Percentiles rank a stretch among this genome's conserved stretches.
phyloP scores from a whole-genome alignment of 1,140 invertebrate species.

The Magallana angulata region DNA sequence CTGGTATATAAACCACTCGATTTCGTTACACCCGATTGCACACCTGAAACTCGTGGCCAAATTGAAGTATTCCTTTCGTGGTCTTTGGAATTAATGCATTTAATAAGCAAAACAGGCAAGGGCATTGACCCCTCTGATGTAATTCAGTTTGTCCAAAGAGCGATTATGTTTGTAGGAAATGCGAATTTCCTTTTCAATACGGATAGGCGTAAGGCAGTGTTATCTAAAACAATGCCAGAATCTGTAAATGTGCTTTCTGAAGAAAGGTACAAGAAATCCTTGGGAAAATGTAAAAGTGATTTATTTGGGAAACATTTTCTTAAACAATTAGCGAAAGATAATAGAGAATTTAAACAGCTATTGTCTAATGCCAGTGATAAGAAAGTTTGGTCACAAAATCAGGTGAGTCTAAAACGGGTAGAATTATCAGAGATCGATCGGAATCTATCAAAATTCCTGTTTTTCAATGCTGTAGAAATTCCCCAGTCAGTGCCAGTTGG shows the following conservation, averaged over 20 bases:
- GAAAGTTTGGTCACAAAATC: constrained; percentile 16
- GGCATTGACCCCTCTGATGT: no score
- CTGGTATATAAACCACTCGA: no score
- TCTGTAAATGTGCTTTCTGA: constrained; percentile 25
- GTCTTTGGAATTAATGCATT: no score
- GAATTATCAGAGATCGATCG: not conserved
- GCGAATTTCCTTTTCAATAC: no score
- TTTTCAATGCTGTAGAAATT: not conserved
- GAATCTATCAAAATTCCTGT: constrained; percentile 14
- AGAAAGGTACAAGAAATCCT: constrained; percentile 8
- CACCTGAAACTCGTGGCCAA: no score
- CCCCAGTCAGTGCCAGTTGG: constrained; percentile 18
- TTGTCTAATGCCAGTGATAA: not conserved
- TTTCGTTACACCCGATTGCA: no score
- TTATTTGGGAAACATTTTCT: no score
- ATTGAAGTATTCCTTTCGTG: no score
- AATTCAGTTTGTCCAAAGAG: no score
- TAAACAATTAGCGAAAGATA: constrained; percentile 35
- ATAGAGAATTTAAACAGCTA: constrained; percentile 40
- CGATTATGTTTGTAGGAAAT: no score
- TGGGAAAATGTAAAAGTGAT: not conserved
- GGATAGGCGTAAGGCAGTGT: not conserved
- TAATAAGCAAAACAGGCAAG: no score
- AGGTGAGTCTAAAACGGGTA: not conserved
- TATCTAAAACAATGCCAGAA: constrained; percentile 25